Evolutionary conservation across 2,113 vertebrate genomes (phyloP), one percentile per base, ranked within the genome.

Genomic region (Spizaetus ornatus): DNA sequence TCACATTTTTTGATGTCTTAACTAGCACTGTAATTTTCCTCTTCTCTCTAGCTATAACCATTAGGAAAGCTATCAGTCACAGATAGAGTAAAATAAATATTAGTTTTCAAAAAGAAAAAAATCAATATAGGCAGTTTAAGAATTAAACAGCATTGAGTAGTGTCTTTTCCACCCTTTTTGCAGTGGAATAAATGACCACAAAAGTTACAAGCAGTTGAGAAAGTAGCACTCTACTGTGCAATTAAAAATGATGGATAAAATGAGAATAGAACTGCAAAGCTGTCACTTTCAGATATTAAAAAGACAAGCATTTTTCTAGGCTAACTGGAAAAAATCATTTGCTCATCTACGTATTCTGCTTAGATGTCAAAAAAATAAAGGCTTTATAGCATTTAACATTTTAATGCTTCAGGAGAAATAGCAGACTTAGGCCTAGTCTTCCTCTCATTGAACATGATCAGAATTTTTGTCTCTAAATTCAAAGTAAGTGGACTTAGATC

Each of bases 201-300:
- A 23, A 82, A 87, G 38, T 85, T 93, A 63, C n/a, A 96, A 69
- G 86, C 65, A 58, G 36, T 85, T 86, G 86, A 89, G 81, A 74
- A 95, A 84, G 36, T 78, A 80, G 45, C 56, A 71, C 70, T 90
- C 25, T 52, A 36, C 59, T 78, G 61, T 94, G 80, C 86, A 94
- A 85, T 95, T 94, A 94, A 72, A 88, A 97, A 70, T 89, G n/a
- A 95, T 87, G 92, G 70, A 95, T 95, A 91, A 96, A 97, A 95
- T 69, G 40, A 91, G 88, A 94, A 43, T 22, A 91, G 77, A 95
- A 93, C 48, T 48, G 69, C 77, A 96, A 95, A 94, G 72, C 73
- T 95, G 83, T 95, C 91, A 77, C 91, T 89, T 96, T 87, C 62
- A 69, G 65, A 82, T 89, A 88, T 86, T 94, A 95, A 92, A 92